Evolutionary conservation across 2,888 invertebrate genomes (phyloP).

Genomic region (Tyria jacobaeae): DNA sequence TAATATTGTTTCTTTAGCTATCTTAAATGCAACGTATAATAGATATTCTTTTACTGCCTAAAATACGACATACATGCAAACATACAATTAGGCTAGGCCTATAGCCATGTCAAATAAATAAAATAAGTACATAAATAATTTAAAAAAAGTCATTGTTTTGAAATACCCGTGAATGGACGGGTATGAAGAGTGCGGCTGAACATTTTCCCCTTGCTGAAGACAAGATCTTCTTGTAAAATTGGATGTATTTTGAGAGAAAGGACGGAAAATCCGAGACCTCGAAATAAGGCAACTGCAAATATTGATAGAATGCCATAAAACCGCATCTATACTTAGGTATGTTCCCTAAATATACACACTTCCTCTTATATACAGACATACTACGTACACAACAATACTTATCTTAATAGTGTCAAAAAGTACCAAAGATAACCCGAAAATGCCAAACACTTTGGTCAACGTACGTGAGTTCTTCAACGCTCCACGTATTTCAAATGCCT

Average conservation of each 20-base stretch:
- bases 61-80: too few relatives aligned
- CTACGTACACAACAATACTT: neutral
- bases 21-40: neutral
- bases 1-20: neutral
- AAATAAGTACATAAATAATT: too few relatives aligned
- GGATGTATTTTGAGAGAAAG: too few relatives aligned
- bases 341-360: neutral
- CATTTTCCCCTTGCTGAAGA: too few relatives aligned
- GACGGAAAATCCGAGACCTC: too few relatives aligned
- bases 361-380: neutral
- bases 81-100: too few relatives aligned
- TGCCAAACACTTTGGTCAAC: constrained; percentile 3
- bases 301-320: neutral
- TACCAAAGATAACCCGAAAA: constrained; percentile 12
- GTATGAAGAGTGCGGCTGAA: too few relatives aligned
- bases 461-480: constrained; percentile 14
- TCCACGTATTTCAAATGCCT: constrained; percentile 10
- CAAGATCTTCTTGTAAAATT: too few relatives aligned
- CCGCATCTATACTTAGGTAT: neutral
- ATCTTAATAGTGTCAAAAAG: constrained; percentile 20
- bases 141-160: too few relatives aligned
- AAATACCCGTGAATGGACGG: too few relatives aligned
- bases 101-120: too few relatives aligned
- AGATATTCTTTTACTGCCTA: neutral
- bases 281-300: too few relatives aligned